Evolutionary conservation across 2,113 vertebrate species (phyloP), one percentile per base, ranked within the genome.

Genomic region (Poecile atricapillus): DNA sequence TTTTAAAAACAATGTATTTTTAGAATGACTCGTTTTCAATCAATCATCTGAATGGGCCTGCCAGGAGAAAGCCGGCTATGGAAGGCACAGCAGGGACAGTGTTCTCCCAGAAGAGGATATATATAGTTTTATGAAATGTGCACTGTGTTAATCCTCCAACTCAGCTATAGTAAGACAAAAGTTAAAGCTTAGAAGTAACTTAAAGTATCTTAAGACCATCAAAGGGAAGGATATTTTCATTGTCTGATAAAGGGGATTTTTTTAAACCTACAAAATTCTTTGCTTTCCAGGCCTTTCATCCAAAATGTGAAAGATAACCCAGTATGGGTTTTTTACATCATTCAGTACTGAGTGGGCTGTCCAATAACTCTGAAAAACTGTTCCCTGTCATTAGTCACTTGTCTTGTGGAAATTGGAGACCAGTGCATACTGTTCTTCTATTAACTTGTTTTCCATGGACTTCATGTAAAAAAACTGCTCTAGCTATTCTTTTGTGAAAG

Each of bases 1-100:
- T 60, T 83, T 91, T 7, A 64, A 93, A 94, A 76, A 3, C 27
- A 39, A 47, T 76, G 8, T 91, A 64, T 93, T 94, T 96, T 89
- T 91, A 86, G 90, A 93, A 83, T 86, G 33, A 80, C 47, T 86
- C 53, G 60, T 89, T 88, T 92, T 94, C 71, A 76, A 8, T 89
- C 67, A 64, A 44, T 86, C 83, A 68, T 76, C 21, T 64, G 53
- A 89, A 83, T 39, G 44, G 39, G 16, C 4, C 41, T 91, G 27
- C 58, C 28, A 76, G 39, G 39, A 86, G 25, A 86, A 86, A 71
- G 28, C 30, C 63, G 53, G 35, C 49, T 55, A 27, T 22, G 33
- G 76, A 73, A 83, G 44, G 46, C 53, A 46, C 10, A 76, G 22
- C 33, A 83, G 39, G 14, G 35, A 28, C 49, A 76, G 7, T 7